A percentile compares a stretch with the other conserved stretches of the same genome.
Conservation (phyloP, 1,140 invertebrate species). For the Nomia melanderi region DNA sequence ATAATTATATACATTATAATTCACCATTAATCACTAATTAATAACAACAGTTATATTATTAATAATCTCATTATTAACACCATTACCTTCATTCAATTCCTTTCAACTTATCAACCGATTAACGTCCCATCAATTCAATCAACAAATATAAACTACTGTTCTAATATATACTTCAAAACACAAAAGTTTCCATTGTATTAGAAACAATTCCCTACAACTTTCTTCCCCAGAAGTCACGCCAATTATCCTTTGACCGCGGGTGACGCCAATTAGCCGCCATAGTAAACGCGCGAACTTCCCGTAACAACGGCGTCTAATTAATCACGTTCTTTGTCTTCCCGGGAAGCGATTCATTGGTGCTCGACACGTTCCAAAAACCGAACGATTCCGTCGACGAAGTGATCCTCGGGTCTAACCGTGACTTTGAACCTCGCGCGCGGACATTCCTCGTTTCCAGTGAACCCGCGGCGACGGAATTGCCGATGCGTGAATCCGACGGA, state of each 20-base stretch:
- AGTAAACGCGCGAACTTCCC: conserved; percentile 5
- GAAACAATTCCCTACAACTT: not conserved
- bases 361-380: not conserved
- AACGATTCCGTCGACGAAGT: no score
- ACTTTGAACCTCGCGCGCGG: conserved; percentile 59
- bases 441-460: conserved; percentile 40
- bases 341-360: not conserved
- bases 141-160: no score
- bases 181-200: no score
- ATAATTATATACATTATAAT: no score
- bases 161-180: no score
- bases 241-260: conserved; percentile 24
- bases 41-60: no score
- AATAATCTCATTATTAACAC: no score
- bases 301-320: not conserved
- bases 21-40: no score
- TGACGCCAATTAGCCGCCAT: not conserved
- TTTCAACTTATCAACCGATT: no score
- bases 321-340: conserved; percentile 5
- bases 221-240: not conserved
- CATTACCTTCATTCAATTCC: no score
- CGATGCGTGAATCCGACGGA: conserved; percentile 53
- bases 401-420: conserved; percentile 49
- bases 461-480: conserved; percentile 38
- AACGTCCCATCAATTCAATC: no score